Conservation (phyloP, 2,113 vertebrate species). For the Hystrix cristata region DNA sequence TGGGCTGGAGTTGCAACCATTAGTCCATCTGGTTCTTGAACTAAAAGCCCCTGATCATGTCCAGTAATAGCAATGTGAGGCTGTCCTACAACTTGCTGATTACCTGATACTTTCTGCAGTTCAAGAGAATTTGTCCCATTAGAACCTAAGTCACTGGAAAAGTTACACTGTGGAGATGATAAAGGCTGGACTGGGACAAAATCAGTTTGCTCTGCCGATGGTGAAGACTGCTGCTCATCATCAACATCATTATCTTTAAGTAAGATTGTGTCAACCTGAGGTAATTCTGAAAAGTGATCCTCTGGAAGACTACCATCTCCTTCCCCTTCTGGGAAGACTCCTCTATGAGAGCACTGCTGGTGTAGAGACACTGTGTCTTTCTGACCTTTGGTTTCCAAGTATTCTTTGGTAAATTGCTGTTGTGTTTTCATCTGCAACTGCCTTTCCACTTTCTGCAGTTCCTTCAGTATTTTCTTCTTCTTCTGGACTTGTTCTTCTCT, state of each 20-base stretch:
- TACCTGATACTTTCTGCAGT: conserved; percentile 96
- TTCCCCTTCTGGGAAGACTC: conserved; percentile 91
- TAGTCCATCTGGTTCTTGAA: conserved; percentile 95
- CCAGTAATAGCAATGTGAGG: conserved; percentile 93
- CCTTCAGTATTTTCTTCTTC: conserved; percentile 99
- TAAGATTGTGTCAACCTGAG: conserved; percentile 95
- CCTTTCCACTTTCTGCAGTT: conserved; percentile 99
- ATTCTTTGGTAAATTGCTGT: conserved; percentile 99
- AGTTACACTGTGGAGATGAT: conserved; percentile 92
- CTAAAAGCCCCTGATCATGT: conserved; percentile 95
- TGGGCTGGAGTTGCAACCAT: conserved; percentile 96
- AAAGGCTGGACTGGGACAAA: conserved; percentile 96
- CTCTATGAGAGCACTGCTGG: conserved; percentile 92
- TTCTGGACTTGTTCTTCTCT: conserved; percentile 99
- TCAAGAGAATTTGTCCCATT: conserved; percentile 94
- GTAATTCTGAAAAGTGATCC: conserved; percentile 94
- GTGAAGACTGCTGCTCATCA: conserved; percentile 88
- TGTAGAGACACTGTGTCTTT: conserved; percentile 90
- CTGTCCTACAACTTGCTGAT: conserved; percentile 92
- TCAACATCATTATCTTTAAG: conserved; percentile 89
- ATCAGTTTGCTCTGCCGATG: conserved; percentile 91
- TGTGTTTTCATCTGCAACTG: conserved; percentile 99
- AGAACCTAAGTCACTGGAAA: conserved; percentile 94
- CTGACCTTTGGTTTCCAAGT: conserved; percentile 98
- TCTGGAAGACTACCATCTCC: conserved; percentile 89